Percentiles rank a stretch among this genome's conserved stretches.
Evolutionary conservation across 2,888 invertebrate species (phyloP).

Genomic region (Dorcus hopei): DNA sequence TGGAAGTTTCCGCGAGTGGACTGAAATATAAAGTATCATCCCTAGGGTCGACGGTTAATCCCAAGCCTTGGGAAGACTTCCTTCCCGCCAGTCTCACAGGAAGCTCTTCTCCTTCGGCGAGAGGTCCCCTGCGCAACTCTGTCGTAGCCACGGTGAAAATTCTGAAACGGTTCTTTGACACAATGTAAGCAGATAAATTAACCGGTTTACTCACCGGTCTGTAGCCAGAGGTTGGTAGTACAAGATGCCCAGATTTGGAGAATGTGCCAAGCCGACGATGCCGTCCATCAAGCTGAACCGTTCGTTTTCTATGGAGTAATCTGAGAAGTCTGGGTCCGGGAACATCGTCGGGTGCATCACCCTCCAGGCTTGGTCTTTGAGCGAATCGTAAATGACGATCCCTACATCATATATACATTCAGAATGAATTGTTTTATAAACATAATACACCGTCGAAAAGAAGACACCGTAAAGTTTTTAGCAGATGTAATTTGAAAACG

Average conservation of each 20-base stretch:
- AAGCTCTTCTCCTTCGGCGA: constrained; percentile 65
- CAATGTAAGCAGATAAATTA: constrained; percentile 3
- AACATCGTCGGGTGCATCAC: constrained; percentile 80
- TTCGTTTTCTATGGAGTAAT: constrained; percentile 68
- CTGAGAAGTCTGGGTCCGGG: constrained; percentile 77
- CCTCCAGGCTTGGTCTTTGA: constrained; percentile 76
- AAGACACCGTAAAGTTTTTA: background rate
- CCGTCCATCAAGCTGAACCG: constrained; percentile 72
- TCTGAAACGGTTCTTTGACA: constrained; percentile 47
- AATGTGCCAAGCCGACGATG: constrained; percentile 67
- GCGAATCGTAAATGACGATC: constrained; percentile 63
- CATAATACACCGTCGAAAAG: background rate
- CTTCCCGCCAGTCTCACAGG: constrained; percentile 76
- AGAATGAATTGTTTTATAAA: background rate
- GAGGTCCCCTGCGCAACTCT: constrained; percentile 69
- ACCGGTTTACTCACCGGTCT: constrained; percentile 52
- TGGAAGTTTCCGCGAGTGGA: constrained; percentile 75
- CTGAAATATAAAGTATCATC: constrained; percentile 76
- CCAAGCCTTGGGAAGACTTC: constrained; percentile 81
- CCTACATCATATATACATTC: constrained; percentile 38
- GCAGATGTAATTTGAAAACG: too few species aligned
- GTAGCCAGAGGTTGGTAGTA: constrained; percentile 75
- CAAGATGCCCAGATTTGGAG: constrained; percentile 59
- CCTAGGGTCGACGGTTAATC: constrained; percentile 65
- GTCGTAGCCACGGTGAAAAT: constrained; percentile 75